Base-by-base conservation (phyloP, 2,888 invertebrate genomes). In the Chrysomela aeneicollis region DNA sequence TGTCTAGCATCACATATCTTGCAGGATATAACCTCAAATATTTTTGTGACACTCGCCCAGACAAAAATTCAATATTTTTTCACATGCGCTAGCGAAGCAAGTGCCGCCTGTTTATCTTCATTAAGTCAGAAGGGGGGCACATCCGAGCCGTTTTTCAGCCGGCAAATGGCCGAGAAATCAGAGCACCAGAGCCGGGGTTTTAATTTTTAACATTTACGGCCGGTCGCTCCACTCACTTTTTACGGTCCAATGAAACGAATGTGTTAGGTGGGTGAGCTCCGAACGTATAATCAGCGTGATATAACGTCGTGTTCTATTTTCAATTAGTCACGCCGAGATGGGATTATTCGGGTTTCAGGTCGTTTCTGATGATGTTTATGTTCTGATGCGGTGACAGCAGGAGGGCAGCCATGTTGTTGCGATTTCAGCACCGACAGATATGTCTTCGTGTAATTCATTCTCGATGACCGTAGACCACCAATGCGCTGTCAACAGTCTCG, bases 161-260 rank as follows among this genome's bases (percentile, higher is more conserved):
- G 73, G 79, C 74, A 80, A 81, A 80, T 80, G 80, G 79, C 76
- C 80, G 80, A 80, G 80, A 80, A 81, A 81, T 81, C 81, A 81
- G 78, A 78, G 78, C 76, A 75, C 77, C 75, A 74, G 42, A 42
- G 78, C 71, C 74, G 72, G 77, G 79, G 79, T 79, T 81, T 81
- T 81, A 81, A 81, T 81, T 81, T 81, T 81, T 80, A 81, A 80
- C 81, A 77, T 80, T 81, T 81, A 81, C 81, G 76, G 76, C 78
- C 78, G 74, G 75, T 76, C 76, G 77, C 73, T 76, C 70, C 76
- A 76, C 75, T 77, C 76, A 73, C 71, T 78, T 79, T 79, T 78
- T 78, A 78, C 76, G 73, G 71, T 71, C 75, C 73, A 77, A 76
- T 74, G 75, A 77, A 79, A 79, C 76, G 76, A 78, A 78, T 77